Evolutionary conservation across 2,113 vertebrate genomes (phyloP).

Genomic region (Chaetodon trifascialis): DNA sequence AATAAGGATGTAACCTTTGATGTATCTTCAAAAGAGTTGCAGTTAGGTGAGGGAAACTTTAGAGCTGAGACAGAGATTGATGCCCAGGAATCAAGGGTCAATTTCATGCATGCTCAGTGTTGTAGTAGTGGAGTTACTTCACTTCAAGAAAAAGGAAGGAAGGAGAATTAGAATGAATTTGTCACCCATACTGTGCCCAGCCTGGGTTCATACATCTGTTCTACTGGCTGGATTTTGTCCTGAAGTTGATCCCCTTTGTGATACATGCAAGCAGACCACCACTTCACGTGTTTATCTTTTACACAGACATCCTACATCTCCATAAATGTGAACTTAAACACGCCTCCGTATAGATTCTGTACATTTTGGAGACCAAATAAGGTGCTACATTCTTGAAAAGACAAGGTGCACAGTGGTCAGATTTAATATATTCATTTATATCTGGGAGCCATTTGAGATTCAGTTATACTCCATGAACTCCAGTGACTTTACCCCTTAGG

Average conservation of each 20-base stretch:
- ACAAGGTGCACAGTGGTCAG: no score
- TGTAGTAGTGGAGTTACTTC: background rate
- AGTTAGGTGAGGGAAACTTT: slow-evolving; percentile 4
- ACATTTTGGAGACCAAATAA: background rate
- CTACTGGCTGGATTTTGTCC: background rate
- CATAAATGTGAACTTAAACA: background rate
- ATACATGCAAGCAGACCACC: background rate
- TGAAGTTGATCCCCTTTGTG: slow-evolving; percentile 4
- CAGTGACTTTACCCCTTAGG: no score
- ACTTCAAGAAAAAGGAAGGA: background rate
- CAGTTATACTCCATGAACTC: no score
- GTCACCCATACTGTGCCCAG: slow-evolving; percentile 12
- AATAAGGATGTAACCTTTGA: slow-evolving; percentile 27
- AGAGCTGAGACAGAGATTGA: slow-evolving; percentile 7
- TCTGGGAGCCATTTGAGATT: no score
- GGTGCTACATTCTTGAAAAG: background rate
- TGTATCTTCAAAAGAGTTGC: slow-evolving; percentile 1
- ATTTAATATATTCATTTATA: no score
- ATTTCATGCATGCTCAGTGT: slow-evolving; percentile 19
- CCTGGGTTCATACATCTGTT: background rate
- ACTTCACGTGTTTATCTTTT: background rate
- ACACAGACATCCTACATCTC: background rate
- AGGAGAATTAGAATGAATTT: background rate
- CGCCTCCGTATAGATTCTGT: background rate
- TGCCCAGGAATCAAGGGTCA: background rate